Conservation (phyloP, 2,888 invertebrate genomes). For the Rotaria macrura region DNA sequence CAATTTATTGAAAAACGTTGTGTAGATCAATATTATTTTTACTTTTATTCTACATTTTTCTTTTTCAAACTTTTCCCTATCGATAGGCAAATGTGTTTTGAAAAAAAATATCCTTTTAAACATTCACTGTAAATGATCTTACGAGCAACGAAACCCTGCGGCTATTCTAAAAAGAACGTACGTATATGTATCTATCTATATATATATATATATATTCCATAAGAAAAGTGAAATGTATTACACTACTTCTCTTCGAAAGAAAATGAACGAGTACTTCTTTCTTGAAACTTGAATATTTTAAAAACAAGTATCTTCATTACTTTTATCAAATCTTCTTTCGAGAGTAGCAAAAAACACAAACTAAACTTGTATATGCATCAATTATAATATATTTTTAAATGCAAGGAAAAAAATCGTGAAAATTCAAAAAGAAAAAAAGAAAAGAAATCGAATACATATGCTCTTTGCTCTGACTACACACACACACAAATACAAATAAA, state of each 20-base stretch:
- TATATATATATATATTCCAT: not conserved
- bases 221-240: not conserved
- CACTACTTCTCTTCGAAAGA: not conserved
- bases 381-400: conserved; percentile 12
- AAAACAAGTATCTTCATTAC: not conserved
- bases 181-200: too few species aligned
- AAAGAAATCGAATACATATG: not conserved
- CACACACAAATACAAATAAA: not conserved
- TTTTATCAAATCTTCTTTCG: not conserved
- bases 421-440: not conserved
- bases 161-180: not conserved
- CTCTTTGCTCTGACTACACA: not conserved
- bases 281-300: not conserved
- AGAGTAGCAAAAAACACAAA: not conserved
- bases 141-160: not conserved
- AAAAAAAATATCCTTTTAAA: not conserved
- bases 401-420: not conserved
- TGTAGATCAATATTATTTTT: not conserved
- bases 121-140: not conserved
- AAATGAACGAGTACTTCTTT: not conserved
- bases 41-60: not conserved
- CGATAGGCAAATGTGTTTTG: not conserved
- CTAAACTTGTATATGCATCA: not conserved
- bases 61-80: not conserved
- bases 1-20: not conserved